These are phyloP conservation scores for Spatula clypeata DNA, from an alignment of 2,797 vertebrate species.

Conservation along the genomic window DNA sequence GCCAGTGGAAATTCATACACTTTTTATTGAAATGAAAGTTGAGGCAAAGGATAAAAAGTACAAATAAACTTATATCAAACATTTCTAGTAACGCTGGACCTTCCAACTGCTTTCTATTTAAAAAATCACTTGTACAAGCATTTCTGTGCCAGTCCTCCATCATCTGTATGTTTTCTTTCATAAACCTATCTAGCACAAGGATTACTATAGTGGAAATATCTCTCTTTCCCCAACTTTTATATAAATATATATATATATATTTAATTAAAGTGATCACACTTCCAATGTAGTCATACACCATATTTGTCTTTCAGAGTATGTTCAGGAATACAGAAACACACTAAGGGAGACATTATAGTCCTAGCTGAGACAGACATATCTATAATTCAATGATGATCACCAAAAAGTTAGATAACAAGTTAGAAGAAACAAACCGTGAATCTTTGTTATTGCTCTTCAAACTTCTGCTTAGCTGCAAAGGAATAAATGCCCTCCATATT, in stretches of 20 bases:
- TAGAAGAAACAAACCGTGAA: background rate
- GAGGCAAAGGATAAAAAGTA: slow-evolving; percentile 12
- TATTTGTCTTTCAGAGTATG: background rate
- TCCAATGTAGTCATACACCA: background rate
- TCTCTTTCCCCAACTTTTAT: background rate
- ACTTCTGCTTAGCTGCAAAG: background rate
- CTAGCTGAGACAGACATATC: rapidly evolving
- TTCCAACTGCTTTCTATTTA: background rate
- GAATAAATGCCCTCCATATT: background rate
- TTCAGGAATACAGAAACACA: background rate
- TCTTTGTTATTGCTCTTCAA: background rate
- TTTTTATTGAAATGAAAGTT: slow-evolving; percentile 16
- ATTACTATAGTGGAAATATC: background rate
- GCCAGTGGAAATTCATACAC: slow-evolving; percentile 2
- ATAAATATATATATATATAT: background rate
- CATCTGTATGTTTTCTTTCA: background rate
- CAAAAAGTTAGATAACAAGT: background rate
- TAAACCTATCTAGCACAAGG: background rate
- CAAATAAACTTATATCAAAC: slow-evolving; percentile 1
- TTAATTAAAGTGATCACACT: background rate
- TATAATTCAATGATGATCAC: background rate
- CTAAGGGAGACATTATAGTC: background rate
- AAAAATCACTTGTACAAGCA: background rate
- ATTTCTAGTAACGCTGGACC: background rate
- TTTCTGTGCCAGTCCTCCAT: background rate